These are phyloP conservation scores for Laodelphax striatellus DNA, from an alignment of 1,140 invertebrate species.

Conservation along the genomic window DNA sequence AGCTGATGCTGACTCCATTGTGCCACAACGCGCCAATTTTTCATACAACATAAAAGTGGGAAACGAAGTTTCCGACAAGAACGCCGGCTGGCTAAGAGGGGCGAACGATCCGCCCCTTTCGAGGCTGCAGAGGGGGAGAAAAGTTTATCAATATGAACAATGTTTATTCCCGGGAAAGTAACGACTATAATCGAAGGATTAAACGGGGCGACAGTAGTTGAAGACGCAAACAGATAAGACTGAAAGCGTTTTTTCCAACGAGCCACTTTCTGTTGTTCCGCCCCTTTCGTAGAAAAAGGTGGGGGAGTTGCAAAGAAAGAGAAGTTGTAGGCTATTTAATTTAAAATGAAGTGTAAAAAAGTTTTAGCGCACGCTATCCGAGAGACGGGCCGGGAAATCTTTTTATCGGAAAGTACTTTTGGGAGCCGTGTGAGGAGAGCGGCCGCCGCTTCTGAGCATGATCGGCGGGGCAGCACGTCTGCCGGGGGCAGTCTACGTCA, in stretches of 20 bases:
- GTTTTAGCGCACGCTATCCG: not conserved
- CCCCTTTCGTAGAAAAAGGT: not conserved
- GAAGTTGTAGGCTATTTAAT: not conserved
- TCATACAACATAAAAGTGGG: not conserved
- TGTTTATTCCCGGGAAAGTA: not conserved
- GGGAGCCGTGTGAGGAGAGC: not conserved
- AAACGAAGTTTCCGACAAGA: not conserved
- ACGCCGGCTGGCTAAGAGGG: not conserved
- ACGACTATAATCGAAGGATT: not conserved
- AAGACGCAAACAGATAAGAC: no score
- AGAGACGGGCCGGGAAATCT: not conserved
- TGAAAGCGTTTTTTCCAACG: no score
- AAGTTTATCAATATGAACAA: constrained; percentile 2
- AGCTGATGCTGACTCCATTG: no score
- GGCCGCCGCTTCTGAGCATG: not conserved
- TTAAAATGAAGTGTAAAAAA: constrained; percentile 3
- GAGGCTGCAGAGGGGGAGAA: not conserved
- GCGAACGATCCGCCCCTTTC: not conserved
- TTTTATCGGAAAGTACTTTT: constrained; percentile 1
- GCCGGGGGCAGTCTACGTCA: not conserved
- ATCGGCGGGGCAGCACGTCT: not conserved
- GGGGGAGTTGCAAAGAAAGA: not conserved
- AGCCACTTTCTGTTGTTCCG: no score
- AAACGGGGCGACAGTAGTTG: not conserved
- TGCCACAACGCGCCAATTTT: not conserved